phyloP scores from a whole-genome alignment of 1,140 invertebrate genomes.

The Drosophila santomea region DNA sequence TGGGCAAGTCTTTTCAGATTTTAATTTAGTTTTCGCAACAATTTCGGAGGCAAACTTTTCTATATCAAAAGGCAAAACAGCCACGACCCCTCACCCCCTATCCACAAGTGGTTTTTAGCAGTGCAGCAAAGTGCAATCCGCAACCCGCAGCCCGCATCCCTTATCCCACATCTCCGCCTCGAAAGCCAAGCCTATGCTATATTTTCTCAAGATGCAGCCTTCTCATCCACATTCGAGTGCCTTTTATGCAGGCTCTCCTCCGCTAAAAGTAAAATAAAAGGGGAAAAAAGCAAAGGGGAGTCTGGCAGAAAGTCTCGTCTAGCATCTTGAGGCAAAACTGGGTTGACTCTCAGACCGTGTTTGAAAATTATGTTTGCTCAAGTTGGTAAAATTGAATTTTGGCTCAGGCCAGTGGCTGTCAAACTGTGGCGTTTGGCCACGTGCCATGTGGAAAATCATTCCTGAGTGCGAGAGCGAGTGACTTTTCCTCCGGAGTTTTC shows the following conservation, averaged over 20 bases:
- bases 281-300: constrained; percentile 5
- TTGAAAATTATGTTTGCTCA: constrained; percentile 66
- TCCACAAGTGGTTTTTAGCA: constrained; percentile 37
- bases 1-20: constrained; percentile 63
- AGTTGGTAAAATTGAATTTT: constrained; percentile 69
- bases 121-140: constrained; percentile 55
- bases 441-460: constrained; percentile 21
- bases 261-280: neutral
- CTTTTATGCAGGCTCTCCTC: constrained; percentile 45
- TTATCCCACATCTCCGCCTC: constrained; percentile 2
- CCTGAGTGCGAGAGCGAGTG: constrained; percentile 5
- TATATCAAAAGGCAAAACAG: constrained; percentile 48
- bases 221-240: constrained; percentile 47
- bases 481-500: constrained; percentile 15
- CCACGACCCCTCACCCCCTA: neutral
- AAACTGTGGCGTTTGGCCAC: constrained; percentile 37
- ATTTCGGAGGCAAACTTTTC: constrained; percentile 73
- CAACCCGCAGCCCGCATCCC: constrained; percentile 42
- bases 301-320: constrained; percentile 46
- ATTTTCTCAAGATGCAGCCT: constrained; percentile 30
- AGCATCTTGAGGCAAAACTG: constrained; percentile 61
- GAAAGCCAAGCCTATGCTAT: constrained; percentile 19
- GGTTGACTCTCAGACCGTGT: constrained; percentile 51
- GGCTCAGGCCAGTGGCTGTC: constrained; percentile 30
- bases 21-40: constrained; percentile 80